Base-by-base conservation (phyloP, 1,140 invertebrate species). In the Caenorhabditis inopinata region DNA sequence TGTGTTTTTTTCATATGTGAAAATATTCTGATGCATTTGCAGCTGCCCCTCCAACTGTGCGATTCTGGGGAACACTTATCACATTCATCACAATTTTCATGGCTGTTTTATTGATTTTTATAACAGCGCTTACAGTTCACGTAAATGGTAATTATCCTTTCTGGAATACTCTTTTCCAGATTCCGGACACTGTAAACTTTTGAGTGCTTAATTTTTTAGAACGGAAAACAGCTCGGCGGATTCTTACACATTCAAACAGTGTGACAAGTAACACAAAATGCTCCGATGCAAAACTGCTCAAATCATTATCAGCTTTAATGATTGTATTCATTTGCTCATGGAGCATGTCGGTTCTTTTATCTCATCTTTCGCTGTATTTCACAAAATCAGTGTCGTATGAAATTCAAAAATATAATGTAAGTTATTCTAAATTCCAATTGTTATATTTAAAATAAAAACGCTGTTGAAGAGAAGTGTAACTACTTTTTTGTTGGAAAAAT, bases 331-430 rank as follows among this genome's bases (percentile, higher is more conserved):
- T 53, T 7, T 53, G 49, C 23, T 53, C 49, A 7, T 53, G 49
- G 49, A 53, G 49, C 16, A 25, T 53, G 16, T 53, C 49, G 7
- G 27, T 53, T 53, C 16, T 53, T 21, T 25, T 53, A 23, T 53
- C 49, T 25, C 49, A 53, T 14, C 21, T 53, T 53, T 53, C 49
- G 1, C 12, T 53, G 9, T 53, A 53, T 27, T 53, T 53, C 23
- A 25, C 21, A 53, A 53, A 53, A 25, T 1, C 18, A 1, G 23
- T 53, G 3, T 21, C 49, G 2, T 53, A 53, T 53, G 49, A 53
- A 53, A 53, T 53, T 25, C 49, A 53, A 53, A 53, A 53, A 14
- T 53, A 53, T 25, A 53, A 53, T 53, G 49, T 53, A 11, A 53
- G 49, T 53, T n/a, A n/a, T n/a, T n/a, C n/a, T n/a, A n/a, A n/a